These are phyloP conservation scores for Harmothoe impar DNA, from an alignment of 2,888 invertebrate species.

Conservation along the genomic window DNA sequence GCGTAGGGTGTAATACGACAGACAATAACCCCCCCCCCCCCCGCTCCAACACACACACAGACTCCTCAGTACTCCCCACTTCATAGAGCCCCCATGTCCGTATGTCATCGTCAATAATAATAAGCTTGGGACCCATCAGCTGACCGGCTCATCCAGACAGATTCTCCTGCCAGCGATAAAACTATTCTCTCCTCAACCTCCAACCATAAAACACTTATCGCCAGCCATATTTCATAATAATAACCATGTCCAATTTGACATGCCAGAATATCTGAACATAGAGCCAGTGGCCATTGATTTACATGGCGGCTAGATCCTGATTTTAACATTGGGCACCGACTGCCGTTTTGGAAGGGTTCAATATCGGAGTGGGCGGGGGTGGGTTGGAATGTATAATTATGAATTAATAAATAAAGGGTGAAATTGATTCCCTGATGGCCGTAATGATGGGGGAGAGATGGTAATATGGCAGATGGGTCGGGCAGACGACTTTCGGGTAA, in stretches of 20 bases:
- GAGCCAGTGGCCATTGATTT: too few species aligned
- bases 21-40: background rate
- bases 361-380: too few species aligned
- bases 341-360: too few species aligned
- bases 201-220: too few species aligned
- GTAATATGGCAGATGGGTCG: slow-evolving; percentile 14
- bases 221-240: too few species aligned
- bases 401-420: slow-evolving; percentile 37
- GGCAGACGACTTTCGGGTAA: slow-evolving; percentile 13
- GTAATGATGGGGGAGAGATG: slow-evolving; percentile 17
- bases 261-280: too few species aligned
- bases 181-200: background rate
- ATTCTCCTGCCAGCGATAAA: background rate
- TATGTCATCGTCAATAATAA: background rate
- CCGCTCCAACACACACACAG: too few species aligned
- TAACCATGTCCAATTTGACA: too few species aligned
- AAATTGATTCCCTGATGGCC: background rate
- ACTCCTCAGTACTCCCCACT: background rate
- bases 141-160: background rate
- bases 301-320: too few species aligned
- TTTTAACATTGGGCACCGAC: too few species aligned
- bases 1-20: background rate
- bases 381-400: background rate
- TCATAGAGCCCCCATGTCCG: background rate
- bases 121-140: background rate